Evolutionary conservation across 2,888 invertebrate genomes (phyloP), one percentile per base, ranked within the genome.

Genomic region (Odontocerum albicorne): DNA sequence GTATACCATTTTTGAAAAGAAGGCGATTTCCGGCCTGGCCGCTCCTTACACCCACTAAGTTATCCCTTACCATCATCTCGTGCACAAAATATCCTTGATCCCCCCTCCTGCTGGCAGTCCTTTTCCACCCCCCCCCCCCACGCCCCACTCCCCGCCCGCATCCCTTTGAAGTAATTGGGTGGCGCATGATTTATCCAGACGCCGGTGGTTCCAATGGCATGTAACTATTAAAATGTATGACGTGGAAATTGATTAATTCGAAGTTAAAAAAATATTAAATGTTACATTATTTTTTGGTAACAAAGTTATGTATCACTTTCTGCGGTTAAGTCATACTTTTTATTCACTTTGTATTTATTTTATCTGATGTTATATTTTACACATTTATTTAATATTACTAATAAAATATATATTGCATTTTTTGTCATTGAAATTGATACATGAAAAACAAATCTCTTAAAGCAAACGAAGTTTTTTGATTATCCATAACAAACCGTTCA

Each of bases 131-230:
- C 19, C 49, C 13, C 2, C 13, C 35, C 20, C 49, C 51, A 4
- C 32, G 10, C 38, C 36, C 12, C 8, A 7, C 8, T n/a, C 12
- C 32, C 39, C 20, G 20, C 16, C 42, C 47, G 31, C 51, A 16
- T 32, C 51, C 43, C 27, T 31, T 35, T 33, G 43, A 52, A 57
- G 51, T 51, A 57, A 57, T 57, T 57, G 56, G 56, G 56, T 46
- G 45, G 50, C 45, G 47, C 51, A 57, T 57, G 56, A 57, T 57
- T 57, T 57, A 57, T 52, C 46, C 52, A 57, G 52, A 45, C 46
- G 52, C 43, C 51, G 52, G 46, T 57, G 56, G 31, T 44, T 43
- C 16, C 46, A 22, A 53, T 43, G 27, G 32, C 19, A 17, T 42
- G 32, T 49, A 20, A 36, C 36, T 21, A 10, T 17, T 45, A 17